Conservation (phyloP, 2,113 vertebrate genomes). For the Bos javanicus region DNA sequence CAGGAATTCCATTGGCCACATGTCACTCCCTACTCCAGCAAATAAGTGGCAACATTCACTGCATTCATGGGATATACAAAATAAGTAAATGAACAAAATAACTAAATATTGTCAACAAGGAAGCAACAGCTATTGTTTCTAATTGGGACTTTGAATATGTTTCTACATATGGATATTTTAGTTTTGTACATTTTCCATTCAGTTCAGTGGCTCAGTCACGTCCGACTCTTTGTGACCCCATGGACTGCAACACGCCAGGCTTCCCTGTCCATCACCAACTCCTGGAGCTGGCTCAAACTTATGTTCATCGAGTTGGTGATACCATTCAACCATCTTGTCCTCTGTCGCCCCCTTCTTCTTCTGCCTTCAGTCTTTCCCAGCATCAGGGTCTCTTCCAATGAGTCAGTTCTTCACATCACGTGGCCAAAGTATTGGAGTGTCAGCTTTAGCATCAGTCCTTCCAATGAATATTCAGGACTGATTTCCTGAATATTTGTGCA, state of each 20-base stretch:
- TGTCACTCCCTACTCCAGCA: background rate
- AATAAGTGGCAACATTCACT: background rate
- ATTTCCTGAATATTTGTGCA: background rate
- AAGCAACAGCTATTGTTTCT: slow-evolving; percentile 13
- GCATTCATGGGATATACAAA: background rate
- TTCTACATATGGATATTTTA: background rate
- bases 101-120: background rate
- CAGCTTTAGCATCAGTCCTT: background rate
- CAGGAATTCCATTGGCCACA: background rate
- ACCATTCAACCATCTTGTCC: background rate
- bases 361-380: background rate
- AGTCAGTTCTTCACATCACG: background rate
- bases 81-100: background rate
- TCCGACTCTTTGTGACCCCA: background rate
- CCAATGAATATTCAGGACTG: background rate
- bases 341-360: background rate
- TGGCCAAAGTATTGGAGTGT: background rate
- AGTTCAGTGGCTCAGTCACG: background rate
- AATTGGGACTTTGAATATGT: background rate
- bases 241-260: background rate
- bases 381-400: background rate
- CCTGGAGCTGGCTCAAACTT: background rate
- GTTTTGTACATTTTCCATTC: background rate
- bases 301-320: background rate
- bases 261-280: background rate